These are phyloP conservation scores for Orchesellides sinensis DNA, from an alignment of 2,888 invertebrate genomes.

Conservation along the genomic window DNA sequence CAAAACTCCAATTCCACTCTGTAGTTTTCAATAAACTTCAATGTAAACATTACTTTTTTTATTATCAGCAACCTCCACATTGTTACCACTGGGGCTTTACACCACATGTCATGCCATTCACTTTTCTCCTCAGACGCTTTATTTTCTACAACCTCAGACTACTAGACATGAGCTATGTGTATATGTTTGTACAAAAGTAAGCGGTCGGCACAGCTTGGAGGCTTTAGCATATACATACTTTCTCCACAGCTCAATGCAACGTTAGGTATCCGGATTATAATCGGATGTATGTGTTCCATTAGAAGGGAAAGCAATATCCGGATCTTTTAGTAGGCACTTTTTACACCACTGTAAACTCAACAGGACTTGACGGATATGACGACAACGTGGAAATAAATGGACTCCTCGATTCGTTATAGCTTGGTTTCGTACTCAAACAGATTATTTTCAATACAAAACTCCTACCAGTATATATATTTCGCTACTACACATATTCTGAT, in stretches of 20 bases:
- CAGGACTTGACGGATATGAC: slow-evolving; percentile 67
- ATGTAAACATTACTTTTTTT: no score
- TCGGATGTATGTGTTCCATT: slow-evolving; percentile 62
- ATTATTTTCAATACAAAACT: slow-evolving; percentile 37
- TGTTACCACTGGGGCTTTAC: no score
- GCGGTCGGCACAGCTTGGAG: no score
- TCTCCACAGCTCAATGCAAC: not conserved
- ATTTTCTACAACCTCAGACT: no score
- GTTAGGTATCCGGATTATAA: slow-evolving; percentile 57
- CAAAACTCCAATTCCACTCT: no score
- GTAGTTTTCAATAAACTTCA: no score
- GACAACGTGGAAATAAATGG: slow-evolving; percentile 62
- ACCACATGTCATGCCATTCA: no score
- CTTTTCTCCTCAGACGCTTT: no score
- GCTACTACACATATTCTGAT: not conserved
- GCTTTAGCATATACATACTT: slow-evolving; percentile 4
- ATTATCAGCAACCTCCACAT: no score
- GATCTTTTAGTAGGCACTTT: slow-evolving; percentile 48
- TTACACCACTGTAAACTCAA: slow-evolving; percentile 39
- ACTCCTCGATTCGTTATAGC: slow-evolving; percentile 44
- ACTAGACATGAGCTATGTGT: no score
- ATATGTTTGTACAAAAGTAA: no score
- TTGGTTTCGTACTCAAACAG: slow-evolving; percentile 22
- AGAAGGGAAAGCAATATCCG: slow-evolving; percentile 62
- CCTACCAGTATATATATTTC: not conserved